phyloP scores from a whole-genome alignment of 1,140 invertebrate genomes.

The Asbolus verrucosus region DNA sequence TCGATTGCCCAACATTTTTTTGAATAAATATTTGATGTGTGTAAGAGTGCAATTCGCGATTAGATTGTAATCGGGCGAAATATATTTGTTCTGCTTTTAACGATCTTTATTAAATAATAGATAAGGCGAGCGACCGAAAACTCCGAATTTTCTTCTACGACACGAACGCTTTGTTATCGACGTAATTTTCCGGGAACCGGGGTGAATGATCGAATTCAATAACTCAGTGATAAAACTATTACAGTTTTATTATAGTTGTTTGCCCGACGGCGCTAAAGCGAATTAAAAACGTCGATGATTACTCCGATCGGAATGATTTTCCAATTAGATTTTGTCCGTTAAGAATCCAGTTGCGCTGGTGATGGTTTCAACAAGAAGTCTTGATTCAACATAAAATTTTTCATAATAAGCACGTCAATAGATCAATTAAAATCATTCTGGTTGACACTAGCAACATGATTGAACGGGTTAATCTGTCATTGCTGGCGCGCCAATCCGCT shows the following conservation, averaged over 20 bases:
- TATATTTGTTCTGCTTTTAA: too few species aligned
- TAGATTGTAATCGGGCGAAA: background rate
- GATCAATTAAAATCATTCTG: conserved; percentile 4
- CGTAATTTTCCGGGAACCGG: background rate
- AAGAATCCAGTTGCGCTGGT: too few species aligned
- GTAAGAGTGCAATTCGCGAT: conserved; percentile 2
- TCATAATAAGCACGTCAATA: background rate
- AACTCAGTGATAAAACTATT: conserved; percentile 12
- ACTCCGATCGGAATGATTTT: background rate
- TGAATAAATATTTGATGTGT: too few species aligned
- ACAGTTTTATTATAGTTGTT: background rate
- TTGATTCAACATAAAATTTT: too few species aligned
- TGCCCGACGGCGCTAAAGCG: too few species aligned
- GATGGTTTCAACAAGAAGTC: background rate
- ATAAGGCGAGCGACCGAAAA: too few species aligned
- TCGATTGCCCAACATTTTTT: too few species aligned
- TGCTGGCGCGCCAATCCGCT: too few species aligned
- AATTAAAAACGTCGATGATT: too few species aligned
- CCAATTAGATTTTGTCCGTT: background rate
- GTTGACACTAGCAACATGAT: conserved; percentile 27
- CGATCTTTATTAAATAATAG: too few species aligned
- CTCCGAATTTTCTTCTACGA: too few species aligned
- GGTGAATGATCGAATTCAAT: conserved; percentile 10
- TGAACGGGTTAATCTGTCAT: conserved; percentile 9
- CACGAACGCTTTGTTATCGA: conserved; percentile 6